phyloP scores from a whole-genome alignment of 2,113 vertebrate species.

The Gadus macrocephalus region DNA sequence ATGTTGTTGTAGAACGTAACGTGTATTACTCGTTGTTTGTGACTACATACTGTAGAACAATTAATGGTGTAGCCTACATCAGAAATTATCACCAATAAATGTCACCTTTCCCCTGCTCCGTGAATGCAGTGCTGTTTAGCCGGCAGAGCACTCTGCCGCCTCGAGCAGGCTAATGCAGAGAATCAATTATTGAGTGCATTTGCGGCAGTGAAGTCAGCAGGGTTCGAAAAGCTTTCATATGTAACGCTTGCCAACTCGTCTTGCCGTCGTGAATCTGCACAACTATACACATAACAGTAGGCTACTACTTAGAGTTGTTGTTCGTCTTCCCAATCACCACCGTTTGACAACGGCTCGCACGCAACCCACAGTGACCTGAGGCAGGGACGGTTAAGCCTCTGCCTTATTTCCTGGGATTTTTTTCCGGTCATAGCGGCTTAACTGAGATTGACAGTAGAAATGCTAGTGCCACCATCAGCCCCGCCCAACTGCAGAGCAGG shows the following conservation, averaged over 20 bases:
- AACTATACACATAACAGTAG: too few species aligned
- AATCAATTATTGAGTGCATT: conserved; percentile 58
- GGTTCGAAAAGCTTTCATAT: conserved; percentile 19
- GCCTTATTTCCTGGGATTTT: conserved; percentile 19
- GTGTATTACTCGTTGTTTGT: too few species aligned
- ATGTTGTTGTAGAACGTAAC: too few species aligned
- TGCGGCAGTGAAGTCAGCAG: conserved; percentile 11
- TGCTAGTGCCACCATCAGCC: conserved; percentile 38
- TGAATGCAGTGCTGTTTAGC: conserved; percentile 18
- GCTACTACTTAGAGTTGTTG: too few species aligned
- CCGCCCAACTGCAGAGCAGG: conserved; percentile 57
- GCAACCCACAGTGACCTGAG: conserved; percentile 15
- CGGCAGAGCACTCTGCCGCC: conserved; percentile 36
- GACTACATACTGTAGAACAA: too few species aligned
- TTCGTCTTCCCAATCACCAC: too few species aligned
- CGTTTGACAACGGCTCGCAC: neutral
- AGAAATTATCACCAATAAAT: too few species aligned
- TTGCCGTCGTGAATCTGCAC: too few species aligned
- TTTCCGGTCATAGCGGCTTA: conserved; percentile 35
- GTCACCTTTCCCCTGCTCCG: neutral
- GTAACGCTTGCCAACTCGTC: too few species aligned
- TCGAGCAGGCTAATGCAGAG: conserved; percentile 36
- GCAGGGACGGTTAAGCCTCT: conserved; percentile 18
- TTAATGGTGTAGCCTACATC: too few species aligned
- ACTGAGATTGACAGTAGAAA: conserved; percentile 46